These are phyloP conservation scores for Cerastis leucographa DNA, from an alignment of 2,888 invertebrate genomes.

Conservation along the genomic window DNA sequence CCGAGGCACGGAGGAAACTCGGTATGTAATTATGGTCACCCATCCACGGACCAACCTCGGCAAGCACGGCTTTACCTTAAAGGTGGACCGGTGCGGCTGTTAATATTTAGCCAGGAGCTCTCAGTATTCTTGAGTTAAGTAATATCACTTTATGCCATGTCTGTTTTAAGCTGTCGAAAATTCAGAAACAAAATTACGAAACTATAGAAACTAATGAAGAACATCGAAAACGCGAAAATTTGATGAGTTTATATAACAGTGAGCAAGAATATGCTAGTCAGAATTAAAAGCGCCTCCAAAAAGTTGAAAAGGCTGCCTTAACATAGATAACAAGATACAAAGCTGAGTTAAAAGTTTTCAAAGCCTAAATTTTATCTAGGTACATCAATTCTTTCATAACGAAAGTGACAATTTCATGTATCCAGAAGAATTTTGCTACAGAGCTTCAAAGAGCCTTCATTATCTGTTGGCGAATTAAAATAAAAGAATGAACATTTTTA, in stretches of 20 bases:
- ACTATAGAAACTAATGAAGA: background rate
- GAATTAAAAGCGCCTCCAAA: slow-evolving; percentile 1
- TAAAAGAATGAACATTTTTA: background rate
- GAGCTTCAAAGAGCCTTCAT: slow-evolving; percentile 10
- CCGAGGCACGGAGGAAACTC: too few species aligned
- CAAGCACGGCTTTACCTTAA: too few species aligned
- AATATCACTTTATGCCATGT: background rate
- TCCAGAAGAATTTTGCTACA: slow-evolving; percentile 5
- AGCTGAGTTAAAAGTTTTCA: slow-evolving; percentile 53
- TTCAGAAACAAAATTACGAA: background rate
- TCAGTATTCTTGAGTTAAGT: background rate
- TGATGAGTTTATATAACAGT: slow-evolving; percentile 6
- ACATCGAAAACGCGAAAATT: background rate
- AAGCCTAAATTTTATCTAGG: slow-evolving; percentile 46
- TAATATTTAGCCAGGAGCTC: too few species aligned
- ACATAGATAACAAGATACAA: slow-evolving; percentile 47
- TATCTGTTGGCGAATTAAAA: slow-evolving; percentile 26
- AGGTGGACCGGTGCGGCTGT: too few species aligned
- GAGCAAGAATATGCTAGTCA: slow-evolving; percentile 20
- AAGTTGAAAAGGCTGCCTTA: slow-evolving; percentile 42
- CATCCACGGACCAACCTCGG: too few species aligned
- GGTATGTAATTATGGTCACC: too few species aligned
- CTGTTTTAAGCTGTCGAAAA: background rate
- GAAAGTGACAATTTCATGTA: slow-evolving; percentile 39
- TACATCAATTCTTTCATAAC: slow-evolving; percentile 43